These are phyloP conservation scores for Antrozous pallidus DNA, from an alignment of 2,797 vertebrate species.

Conservation along the genomic window DNA sequence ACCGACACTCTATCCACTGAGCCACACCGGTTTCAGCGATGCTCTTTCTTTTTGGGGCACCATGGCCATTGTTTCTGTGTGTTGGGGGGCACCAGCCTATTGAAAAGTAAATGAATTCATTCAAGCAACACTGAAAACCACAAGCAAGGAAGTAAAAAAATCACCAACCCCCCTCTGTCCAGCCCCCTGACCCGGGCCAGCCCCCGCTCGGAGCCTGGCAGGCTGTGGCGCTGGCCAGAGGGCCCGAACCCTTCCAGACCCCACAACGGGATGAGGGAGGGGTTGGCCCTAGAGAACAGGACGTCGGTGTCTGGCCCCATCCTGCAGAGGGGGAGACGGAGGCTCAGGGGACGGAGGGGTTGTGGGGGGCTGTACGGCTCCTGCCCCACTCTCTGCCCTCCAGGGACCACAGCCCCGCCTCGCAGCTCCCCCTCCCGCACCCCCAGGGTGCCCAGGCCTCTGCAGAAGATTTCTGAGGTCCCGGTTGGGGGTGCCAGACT, in stretches of 20 bases:
- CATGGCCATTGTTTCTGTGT: not conserved
- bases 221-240: not conserved
- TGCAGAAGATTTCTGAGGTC: slow-evolving; percentile 61
- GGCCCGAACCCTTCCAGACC: not conserved
- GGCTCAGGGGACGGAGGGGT: not conserved
- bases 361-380: not conserved
- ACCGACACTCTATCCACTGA: no score
- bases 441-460: slow-evolving; percentile 15
- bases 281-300: not conserved
- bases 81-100: not conserved
- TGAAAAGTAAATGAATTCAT: not conserved
- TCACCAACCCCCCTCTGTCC: no score
- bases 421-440: not conserved
- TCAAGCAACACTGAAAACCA: not conserved
- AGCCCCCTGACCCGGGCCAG: not conserved
- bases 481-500: slow-evolving; percentile 75
- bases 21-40: no score
- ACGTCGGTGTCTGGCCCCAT: not conserved
- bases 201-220: not conserved
- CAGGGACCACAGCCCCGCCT: not conserved
- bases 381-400: not conserved
- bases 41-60: no score
- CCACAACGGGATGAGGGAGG: not conserved
- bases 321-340: not conserved
- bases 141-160: not conserved